Evolutionary conservation across 2,797 vertebrate species (phyloP), one percentile per base, ranked within the genome.

Genomic region (Acipenser ruthenus): DNA sequence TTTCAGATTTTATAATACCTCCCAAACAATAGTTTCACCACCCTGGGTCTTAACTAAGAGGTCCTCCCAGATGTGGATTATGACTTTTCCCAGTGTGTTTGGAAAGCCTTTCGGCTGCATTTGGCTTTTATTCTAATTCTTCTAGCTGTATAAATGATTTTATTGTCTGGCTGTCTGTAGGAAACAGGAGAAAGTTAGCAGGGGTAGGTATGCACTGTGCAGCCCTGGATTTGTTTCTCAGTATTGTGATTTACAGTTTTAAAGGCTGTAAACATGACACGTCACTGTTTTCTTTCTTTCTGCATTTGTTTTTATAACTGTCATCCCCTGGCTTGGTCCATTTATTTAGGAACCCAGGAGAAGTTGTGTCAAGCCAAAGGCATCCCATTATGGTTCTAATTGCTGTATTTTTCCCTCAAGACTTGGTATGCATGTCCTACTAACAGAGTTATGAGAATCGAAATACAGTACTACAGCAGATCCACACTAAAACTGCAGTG

Each of bases 61-160:
- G 79, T 84, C 79, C 67, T 78, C 82, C 84, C 87, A 88, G 86
- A 88, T 86, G 88, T 88, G 76, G 71, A 77, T 77, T 78, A 63
- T 79, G 82, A 71, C 52, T 82, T 82, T 7, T 76, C 75, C 80
- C 78, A 83, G 76, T 75, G 78, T 79, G 81, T 74, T 67, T 78
- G 80, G 85, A 86, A 82, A 84, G 79, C 69, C 74, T 82, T 86
- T 80, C 77, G 81, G 77, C 83, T 77, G 79, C 76, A 86, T 84
- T 90, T 94, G 88, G 89, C 87, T 87, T 86, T 83, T 68, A 64
- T 78, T 88, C 83, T 78, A 79, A 77, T 84, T 87, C 85, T 86
- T 92, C 86, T 89, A 90, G 90, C 91, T 91, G 90, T 89, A 93
- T 86, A 93, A 91, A 93, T 93, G 93, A 88, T 85, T 91, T 87